phyloP scores from a whole-genome alignment of 2,113 vertebrate genomes.

The Heterotilapia buettikoferi region DNA sequence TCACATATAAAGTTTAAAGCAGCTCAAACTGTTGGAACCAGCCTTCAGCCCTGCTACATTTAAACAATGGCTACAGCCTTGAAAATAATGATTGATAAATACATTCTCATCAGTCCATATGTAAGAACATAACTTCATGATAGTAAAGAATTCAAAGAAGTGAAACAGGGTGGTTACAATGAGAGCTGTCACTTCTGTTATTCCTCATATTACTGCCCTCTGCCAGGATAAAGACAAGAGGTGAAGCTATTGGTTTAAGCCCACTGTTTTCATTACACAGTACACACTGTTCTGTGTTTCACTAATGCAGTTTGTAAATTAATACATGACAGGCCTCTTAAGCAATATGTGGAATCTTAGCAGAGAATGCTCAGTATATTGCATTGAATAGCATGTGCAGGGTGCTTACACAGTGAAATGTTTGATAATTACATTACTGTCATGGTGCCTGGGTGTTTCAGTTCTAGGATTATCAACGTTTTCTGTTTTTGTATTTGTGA shows the following conservation, averaged over 20 bases:
- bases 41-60: neutral
- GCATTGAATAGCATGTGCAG: neutral
- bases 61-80: neutral
- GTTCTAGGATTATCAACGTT: neutral
- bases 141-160: neutral
- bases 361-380: no score
- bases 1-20: neutral
- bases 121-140: neutral
- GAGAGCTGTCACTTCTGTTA: neutral
- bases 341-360: neutral
- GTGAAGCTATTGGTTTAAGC: neutral
- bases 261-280: neutral
- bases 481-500: neutral
- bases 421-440: neutral
- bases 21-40: neutral
- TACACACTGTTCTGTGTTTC: neutral
- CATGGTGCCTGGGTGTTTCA: neutral
- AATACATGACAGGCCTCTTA: neutral
- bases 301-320: neutral
- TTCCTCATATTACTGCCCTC: neutral
- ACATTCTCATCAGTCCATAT: neutral
- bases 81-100: neutral
- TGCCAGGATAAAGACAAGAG: neutral
- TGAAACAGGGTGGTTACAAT: neutral
- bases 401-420: neutral